Conservation (phyloP, 2,113 vertebrate genomes). For the Coreoperca whiteheadi region DNA sequence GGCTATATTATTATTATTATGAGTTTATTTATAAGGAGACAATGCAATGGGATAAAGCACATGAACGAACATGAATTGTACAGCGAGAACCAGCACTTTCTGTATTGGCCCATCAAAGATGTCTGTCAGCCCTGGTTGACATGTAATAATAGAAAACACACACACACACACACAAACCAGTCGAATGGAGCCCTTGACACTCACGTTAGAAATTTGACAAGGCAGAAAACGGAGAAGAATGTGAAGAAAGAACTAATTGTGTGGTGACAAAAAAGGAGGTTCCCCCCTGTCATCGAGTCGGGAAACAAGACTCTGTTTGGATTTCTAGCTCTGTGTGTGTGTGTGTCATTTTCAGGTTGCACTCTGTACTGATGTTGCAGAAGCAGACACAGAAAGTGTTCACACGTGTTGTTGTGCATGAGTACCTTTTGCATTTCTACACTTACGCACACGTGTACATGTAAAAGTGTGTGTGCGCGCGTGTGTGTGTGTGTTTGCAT, state of each 20-base stretch:
- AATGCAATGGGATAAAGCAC: no score
- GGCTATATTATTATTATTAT: not conserved
- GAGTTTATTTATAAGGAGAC: no score
- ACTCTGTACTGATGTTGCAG: not conserved
- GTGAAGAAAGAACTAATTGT: slow-evolving; percentile 23
- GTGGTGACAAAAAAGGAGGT: slow-evolving; percentile 24
- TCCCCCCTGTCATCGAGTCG: slow-evolving; percentile 8
- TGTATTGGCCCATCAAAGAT: not conserved
- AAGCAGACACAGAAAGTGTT: not conserved
- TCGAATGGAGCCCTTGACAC: slow-evolving; percentile 1
- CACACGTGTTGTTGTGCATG: not conserved
- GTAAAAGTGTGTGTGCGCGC: not conserved
- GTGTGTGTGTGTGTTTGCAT: slow-evolving; percentile 82
- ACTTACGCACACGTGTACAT: not conserved
- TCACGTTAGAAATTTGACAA: not conserved
- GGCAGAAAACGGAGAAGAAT: slow-evolving; percentile 10
- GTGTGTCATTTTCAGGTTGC: not conserved
- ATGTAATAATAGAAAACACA: not conserved
- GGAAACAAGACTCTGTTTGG: slow-evolving; percentile 24
- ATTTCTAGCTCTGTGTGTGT: slow-evolving; percentile 5
- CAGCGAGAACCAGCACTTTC: not conserved
- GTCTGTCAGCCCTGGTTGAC: not conserved
- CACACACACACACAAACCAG: slow-evolving; percentile 3
- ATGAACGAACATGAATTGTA: no score
- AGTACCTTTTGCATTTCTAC: slow-evolving; percentile 13